Conservation (phyloP, 1,140 invertebrate species). For the Mycetomoellerius zeteki region DNA sequence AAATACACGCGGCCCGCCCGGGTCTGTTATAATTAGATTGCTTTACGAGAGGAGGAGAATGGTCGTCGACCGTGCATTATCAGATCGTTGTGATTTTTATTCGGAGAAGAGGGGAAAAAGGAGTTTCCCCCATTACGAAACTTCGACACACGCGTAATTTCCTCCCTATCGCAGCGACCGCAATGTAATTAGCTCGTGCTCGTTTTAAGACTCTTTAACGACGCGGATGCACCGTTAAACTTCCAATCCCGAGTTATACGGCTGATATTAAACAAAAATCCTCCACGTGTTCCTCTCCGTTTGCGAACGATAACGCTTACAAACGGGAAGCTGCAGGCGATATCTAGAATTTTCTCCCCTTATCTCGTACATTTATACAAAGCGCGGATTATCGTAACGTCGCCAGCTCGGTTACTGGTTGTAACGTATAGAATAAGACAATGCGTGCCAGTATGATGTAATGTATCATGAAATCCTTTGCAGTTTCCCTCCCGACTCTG, state of each 20-base stretch:
- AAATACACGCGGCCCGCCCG: constrained; percentile 16
- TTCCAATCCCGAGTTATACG: constrained; percentile 19
- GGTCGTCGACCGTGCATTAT: constrained; percentile 23
- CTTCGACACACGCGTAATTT: constrained; percentile 16
- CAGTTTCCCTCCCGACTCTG: background rate
- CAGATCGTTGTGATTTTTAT: constrained; percentile 40
- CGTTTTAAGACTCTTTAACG: constrained; percentile 30
- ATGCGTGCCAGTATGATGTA: background rate
- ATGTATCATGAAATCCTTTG: background rate
- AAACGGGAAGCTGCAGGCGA: background rate
- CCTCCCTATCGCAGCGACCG: background rate
- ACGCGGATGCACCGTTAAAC: constrained; percentile 6
- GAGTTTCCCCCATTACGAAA: background rate
- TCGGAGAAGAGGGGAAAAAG: too few species aligned
- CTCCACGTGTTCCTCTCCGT: background rate
- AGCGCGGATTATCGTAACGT: constrained; percentile 20
- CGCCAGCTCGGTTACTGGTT: background rate
- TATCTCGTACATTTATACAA: background rate
- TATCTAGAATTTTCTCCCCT: constrained; percentile 13
- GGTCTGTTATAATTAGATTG: constrained; percentile 7
- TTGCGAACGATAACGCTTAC: background rate
- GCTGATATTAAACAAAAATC: constrained; percentile 31
- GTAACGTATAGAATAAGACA: background rate
- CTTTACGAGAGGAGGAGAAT: background rate
- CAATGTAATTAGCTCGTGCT: constrained; percentile 23